Evolutionary conservation across 2,797 vertebrate genomes (phyloP), one percentile per base, ranked within the genome.

Genomic region (Sebastes trivittatus): DNA sequence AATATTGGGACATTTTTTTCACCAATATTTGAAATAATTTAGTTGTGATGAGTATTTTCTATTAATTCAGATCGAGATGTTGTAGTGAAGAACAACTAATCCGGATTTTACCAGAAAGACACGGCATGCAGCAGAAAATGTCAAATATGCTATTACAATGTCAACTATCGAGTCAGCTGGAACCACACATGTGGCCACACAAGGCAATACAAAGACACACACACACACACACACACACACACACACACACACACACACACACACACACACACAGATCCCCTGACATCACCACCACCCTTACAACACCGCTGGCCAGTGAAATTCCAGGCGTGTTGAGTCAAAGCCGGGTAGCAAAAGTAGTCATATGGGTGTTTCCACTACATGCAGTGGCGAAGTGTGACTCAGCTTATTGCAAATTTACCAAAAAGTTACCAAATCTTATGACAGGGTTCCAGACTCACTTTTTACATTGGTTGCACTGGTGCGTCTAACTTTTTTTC

Each of bases 291-390:
- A 18, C 34, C 7, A 64, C n/a, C 25, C 36, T 66, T 52, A 58
- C 64, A 77, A 58, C 46, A 27, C 46, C 59, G 54, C 67, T 79
- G 72, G 42, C 73, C 84, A 75, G 81, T 72, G 62, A 89, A 84
- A 84, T 84, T 84, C 82, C 83, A 88, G 64, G 64, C 46, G 1
- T 70, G 62, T 77, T 85, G 77, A 81, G 49, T 88, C 76, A 84
- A 22, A 2, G 49, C 49, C 9, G 10, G 30, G 62, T 36, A 77
- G 64, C 78, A 34, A 81, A 74, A 83, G 68, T 0, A 49, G 70
- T 83, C 85, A 80, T 78, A 70, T 75, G 77, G 69, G 83, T 46
- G 80, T 77, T 77, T 59, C 72, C 42, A 62, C 29, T 52, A 66
- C 34, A 69, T 55, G 75, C 38, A 58, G 29, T 71, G 66, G 67